These are phyloP conservation scores for Drosophila biarmipes DNA, from an alignment of 1,140 invertebrate species.

Conservation along the genomic window DNA sequence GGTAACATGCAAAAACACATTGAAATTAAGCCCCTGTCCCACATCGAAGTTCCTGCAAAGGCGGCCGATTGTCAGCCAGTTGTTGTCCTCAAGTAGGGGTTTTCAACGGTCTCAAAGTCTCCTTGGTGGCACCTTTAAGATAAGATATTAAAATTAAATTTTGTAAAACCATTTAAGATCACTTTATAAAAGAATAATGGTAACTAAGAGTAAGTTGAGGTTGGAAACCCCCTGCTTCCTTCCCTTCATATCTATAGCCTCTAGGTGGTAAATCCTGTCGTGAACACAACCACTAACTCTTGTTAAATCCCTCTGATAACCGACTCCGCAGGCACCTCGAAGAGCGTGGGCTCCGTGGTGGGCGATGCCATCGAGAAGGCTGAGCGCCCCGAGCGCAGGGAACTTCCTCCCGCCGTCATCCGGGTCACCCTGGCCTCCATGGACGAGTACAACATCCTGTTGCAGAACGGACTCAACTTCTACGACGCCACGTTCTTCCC, in stretches of 20 bases:
- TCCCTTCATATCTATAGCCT: background rate
- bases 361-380: slow-evolving; percentile 81
- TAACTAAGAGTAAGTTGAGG: background rate
- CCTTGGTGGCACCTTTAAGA: too few relatives aligned
- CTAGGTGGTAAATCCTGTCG: background rate
- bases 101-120: background rate
- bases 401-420: slow-evolving; percentile 86
- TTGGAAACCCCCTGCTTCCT: background rate
- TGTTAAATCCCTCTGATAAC: background rate
- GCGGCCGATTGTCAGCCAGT: background rate
- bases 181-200: too few relatives aligned
- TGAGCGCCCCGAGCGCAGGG: slow-evolving; percentile 85
- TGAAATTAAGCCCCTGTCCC: background rate
- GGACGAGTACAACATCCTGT: slow-evolving; percentile 91
- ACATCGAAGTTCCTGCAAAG: background rate
- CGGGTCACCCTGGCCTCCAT: slow-evolving; percentile 91
- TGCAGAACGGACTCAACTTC: slow-evolving; percentile 93
- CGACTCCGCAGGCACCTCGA: slow-evolving; percentile 52
- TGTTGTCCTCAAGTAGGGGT: background rate
- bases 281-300: background rate
- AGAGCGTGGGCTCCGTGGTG: slow-evolving; percentile 59
- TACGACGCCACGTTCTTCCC: slow-evolving; percentile 94
- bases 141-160: too few relatives aligned
- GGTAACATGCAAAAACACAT: slow-evolving; percentile 21
- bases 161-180: too few relatives aligned